Conservation (phyloP, 2,888 invertebrate genomes). For the Agriopis marginaria region DNA sequence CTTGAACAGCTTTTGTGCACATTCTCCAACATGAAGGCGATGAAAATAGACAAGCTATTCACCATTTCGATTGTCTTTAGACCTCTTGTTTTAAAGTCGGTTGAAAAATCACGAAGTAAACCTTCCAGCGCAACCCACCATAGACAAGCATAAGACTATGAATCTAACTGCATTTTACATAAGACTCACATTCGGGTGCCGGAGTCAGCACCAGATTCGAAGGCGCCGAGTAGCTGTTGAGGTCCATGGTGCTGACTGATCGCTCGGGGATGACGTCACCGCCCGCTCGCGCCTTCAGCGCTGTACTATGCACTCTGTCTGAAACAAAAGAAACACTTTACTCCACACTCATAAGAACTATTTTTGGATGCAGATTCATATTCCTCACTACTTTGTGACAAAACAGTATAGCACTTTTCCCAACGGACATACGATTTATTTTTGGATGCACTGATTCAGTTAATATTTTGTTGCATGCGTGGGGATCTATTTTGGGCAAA, state of each 20-base stretch:
- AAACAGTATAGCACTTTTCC: slow-evolving; percentile 6
- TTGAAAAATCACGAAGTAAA: not conserved
- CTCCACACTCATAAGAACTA: slow-evolving; percentile 28
- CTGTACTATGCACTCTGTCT: slow-evolving; percentile 74
- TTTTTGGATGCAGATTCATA: slow-evolving; percentile 37
- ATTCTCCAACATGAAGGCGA: no score
- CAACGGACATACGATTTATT: slow-evolving; percentile 16
- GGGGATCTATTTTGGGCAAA: slow-evolving; percentile 43
- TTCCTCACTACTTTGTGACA: slow-evolving; percentile 6
- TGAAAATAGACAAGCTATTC: no score
- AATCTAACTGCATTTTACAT: not conserved
- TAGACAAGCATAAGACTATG: not conserved
- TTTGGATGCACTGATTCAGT: slow-evolving; percentile 29
- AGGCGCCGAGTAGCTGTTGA: slow-evolving; percentile 73
- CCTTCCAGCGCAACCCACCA: not conserved
- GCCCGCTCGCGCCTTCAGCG: slow-evolving; percentile 74
- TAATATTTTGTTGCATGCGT: slow-evolving; percentile 38
- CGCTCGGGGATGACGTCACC: slow-evolving; percentile 78
- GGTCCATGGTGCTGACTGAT: slow-evolving; percentile 73
- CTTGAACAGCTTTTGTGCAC: no score
- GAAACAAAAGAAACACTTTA: slow-evolving; percentile 43
- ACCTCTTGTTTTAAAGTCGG: no score
- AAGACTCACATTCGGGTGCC: slow-evolving; percentile 79
- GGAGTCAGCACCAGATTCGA: slow-evolving; percentile 81
- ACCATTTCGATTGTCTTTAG: no score